Evolutionary conservation across 2,113 vertebrate genomes (phyloP), one percentile per base, ranked within the genome.

Genomic region (Pedetes capensis): DNA sequence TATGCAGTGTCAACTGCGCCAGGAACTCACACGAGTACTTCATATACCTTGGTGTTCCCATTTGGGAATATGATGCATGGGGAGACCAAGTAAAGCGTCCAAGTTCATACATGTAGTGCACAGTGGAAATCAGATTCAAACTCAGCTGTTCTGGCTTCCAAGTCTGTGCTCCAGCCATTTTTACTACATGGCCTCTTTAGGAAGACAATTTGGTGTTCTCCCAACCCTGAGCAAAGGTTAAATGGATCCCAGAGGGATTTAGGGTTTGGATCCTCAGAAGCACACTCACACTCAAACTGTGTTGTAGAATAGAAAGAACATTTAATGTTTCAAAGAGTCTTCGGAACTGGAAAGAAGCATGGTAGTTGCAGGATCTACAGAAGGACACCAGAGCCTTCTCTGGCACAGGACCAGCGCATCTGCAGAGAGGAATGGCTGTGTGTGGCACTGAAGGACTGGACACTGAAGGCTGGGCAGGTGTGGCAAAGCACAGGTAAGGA

Each of bases 391-490:
- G 84, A 34, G 34, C 59, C 25, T 5, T 6, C 23, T 14, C 34
- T 3, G 11, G 32, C 5, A 1, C 17, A 8, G 18, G 0, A 8
- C 39, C 55, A 8, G 20, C 6, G 29, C 63, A 27, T 63, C n/a
- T 79, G 3, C 44, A 55, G 34, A 39, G 14, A 39, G 82, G n/a
- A 68, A 18, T 37, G 29, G 14, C 81, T 32, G 3, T 75, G 49
- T 29, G 13, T 23, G 11, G 1, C 2, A 25, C 53, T 66, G 32
- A 63, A 27, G 59, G 76, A 18, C 9, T 23, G 42, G 75, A 39
- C 25, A 8, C 49, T 2, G 55, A 51, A 47, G 55, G 29, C 91
- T 3, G 8, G 68, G 61, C 10, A 22, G 27, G 55, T 71, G 23
- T 44, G 14, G 4, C 32, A 34, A 14, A 34, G 44, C 5, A 29